Base-by-base conservation (phyloP, 30 jellyfish, hydroid and myxozoan species). In the Aurelia coerulea region DNA sequence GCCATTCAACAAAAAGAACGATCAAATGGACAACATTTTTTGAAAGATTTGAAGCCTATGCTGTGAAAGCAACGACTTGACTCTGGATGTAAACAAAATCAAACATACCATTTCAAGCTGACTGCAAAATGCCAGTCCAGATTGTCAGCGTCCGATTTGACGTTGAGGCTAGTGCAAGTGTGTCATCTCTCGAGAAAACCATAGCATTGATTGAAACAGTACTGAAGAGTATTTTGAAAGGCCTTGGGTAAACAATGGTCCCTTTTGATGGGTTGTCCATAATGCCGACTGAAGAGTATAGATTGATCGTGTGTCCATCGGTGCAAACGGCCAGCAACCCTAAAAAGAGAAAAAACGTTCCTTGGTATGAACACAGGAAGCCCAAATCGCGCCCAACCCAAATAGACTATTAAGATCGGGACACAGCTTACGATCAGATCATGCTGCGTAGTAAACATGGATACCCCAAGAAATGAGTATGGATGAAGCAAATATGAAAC, bases 281-380 rank as follows among this genome's bases (percentile, higher is more conserved):
- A 0, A 46, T 23, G 69, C 72, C 92, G 51, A 85, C 81, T 6
- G 86, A 51, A 5, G 76, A 67, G 86, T 78, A 91, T 13, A 91
- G 42, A 84, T 85, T 84, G 33, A 91, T 62, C 50, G 97, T 78
- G 50, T 85, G 90, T 19, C 81, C 96, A 4, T 86, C 88, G 51
- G 63, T 54, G 81, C 97, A 91, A 33, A 85, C 83, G 1, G 97
- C 97, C 4, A 91, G 93, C 58, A 78, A 66, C 23, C 84, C 97
- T 71, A 75, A 54, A n/a, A 74, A 51, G 53, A 19, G 37, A 77
- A 6, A 54, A 23, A 50, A 18, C 23, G 2, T 46, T 46, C 15
- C 56, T 46, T 7, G 56, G 56, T 46, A 39, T 39, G 4, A 2
- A 39, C 8, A 9, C 51, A 39, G 51, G 9, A 39, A 39, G 51